Base-by-base conservation (phyloP, 2,797 vertebrate species). In the Malurus splendens region DNA sequence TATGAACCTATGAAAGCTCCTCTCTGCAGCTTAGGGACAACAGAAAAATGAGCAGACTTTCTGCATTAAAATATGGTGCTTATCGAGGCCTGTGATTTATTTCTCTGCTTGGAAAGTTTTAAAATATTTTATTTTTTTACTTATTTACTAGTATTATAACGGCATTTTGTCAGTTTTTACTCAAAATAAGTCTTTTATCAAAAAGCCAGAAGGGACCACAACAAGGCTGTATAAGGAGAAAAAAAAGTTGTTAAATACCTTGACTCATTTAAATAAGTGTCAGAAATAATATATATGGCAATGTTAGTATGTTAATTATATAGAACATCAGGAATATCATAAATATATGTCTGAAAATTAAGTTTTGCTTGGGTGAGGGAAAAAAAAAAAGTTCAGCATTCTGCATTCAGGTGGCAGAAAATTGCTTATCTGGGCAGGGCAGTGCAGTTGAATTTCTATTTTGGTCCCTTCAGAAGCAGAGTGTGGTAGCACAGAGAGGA, bases 391-490 rank as follows among this genome's bases (percentile, higher is more conserved):
- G 24, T 67, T 50, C 18, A 68, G 10, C 24, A 8, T 77, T 82
- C 51, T 85, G 57, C 36, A 39, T 77, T 82, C 51, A 90, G 61
- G 61, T 77, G 72, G 47, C n/a, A 74, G 74, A 18, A 88, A 71
- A 82, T 27, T 73, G 68, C 72, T 94, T 90, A 82, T 65, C 59
- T 71, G 62, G 84, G 84, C 61, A 90, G 86, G 78, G 18, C 56
- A 65, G 78, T 11, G 54, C 56, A 12, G 50, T n/a, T 32, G 56
- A 56, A 10, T 62, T 81, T 82, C 85, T 94, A 6, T 90, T 93
- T 82, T 66, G 66, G 66, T 92, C 22, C 67, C 39, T 57, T 64
- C 5, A n/a, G 86, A 77, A 82, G 42, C 33, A n/a, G 36, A 60
- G 27, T 78, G 80, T 70, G 89, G 39, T n/a, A 2, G 16, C 7